Evolutionary conservation across 2,888 invertebrate genomes (phyloP).

Genomic region (Germaria angustata): DNA sequence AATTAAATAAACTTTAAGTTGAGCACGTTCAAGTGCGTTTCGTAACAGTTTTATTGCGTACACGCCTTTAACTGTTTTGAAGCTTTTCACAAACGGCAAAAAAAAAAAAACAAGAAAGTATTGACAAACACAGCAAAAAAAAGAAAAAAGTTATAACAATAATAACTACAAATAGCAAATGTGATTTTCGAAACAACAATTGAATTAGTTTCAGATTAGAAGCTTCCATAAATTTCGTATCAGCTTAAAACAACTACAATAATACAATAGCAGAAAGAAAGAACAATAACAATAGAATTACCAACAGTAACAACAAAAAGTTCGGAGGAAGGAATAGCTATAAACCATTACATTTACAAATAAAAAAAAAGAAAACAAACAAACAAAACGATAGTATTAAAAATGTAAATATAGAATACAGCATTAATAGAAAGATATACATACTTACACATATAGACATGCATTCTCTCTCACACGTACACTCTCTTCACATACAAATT

Average conservation of each 20-base stretch:
- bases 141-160: background rate
- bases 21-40: conserved; percentile 62
- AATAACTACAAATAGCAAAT: conserved; percentile 45
- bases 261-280: background rate
- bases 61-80: conserved; percentile 49
- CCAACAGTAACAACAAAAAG: background rate
- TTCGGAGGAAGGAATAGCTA: background rate
- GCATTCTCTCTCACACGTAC: background rate
- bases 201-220: conserved; percentile 60
- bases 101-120: too few relatives aligned
- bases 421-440: conserved; percentile 11
- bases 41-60: conserved; percentile 61
- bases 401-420: conserved; percentile 47
- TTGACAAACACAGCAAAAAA: background rate
- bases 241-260: conserved; percentile 28
- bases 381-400: conserved; percentile 6
- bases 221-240: conserved; percentile 35
- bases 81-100: background rate
- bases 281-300: background rate
- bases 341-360: background rate
- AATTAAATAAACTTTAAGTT: conserved; percentile 47
- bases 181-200: conserved; percentile 57
- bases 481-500: background rate
- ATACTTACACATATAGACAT: background rate
- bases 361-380: background rate